Conservation (phyloP, 2,888 invertebrate species). For the Stramonita haemastoma region DNA sequence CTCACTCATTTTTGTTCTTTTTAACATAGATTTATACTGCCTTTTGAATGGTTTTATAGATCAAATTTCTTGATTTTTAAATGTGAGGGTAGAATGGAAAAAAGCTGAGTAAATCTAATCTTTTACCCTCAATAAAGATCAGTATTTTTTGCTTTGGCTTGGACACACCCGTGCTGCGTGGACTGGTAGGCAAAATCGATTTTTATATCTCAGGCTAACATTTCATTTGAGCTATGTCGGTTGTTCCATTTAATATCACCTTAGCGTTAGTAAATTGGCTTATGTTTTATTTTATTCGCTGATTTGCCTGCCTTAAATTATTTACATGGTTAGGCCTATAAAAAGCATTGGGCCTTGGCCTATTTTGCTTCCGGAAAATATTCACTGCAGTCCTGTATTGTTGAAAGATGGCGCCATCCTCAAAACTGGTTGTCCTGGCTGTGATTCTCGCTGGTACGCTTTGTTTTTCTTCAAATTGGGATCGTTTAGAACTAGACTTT, state of each 20-base stretch:
- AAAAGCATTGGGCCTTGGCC: neutral
- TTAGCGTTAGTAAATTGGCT: neutral
- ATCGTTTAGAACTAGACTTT: too few relatives aligned
- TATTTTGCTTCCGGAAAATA: neutral
- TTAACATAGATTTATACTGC: too few relatives aligned
- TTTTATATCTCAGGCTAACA: neutral
- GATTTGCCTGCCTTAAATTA: slow-evolving; percentile 3
- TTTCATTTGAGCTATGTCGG: neutral
- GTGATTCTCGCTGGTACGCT: slow-evolving; percentile 11
- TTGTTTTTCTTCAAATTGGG: neutral
- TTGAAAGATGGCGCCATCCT: slow-evolving; percentile 66
- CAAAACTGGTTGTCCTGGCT: slow-evolving; percentile 47
- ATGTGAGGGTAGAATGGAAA: too few relatives aligned
- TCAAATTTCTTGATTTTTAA: too few relatives aligned
- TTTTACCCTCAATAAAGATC: too few relatives aligned
- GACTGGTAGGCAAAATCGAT: too few relatives aligned
- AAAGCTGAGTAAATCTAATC: too few relatives aligned
- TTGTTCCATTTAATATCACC: too few relatives aligned
- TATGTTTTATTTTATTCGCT: neutral
- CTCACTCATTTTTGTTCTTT: too few relatives aligned
- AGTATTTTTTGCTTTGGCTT: too few relatives aligned
- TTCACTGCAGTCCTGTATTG: slow-evolving; percentile 48
- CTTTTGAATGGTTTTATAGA: too few relatives aligned
- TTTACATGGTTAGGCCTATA: neutral
- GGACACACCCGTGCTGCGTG: too few relatives aligned